Evolutionary conservation across 2,113 vertebrate species (phyloP).

Genomic region (Ctenomys sociabilis): DNA sequence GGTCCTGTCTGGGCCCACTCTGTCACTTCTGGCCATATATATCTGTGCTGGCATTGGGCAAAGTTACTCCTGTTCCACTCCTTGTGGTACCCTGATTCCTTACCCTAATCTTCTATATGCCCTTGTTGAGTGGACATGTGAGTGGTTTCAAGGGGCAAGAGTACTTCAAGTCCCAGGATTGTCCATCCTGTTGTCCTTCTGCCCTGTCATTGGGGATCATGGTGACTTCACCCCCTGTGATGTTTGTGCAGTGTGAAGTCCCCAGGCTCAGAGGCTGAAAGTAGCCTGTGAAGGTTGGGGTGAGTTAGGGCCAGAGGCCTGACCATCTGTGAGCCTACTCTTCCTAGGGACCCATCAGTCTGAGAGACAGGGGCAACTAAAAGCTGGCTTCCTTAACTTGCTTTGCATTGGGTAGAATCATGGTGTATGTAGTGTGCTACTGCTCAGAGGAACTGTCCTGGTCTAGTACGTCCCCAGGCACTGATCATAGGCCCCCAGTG

Average conservation of each 20-base stretch:
- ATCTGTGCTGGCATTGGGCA: background rate
- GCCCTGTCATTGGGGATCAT: background rate
- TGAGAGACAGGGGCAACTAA: background rate
- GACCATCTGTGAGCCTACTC: background rate
- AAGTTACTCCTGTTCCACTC: background rate
- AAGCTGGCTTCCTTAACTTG: background rate
- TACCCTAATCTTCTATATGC: fast-evolving
- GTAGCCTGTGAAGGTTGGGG: background rate
- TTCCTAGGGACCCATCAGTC: background rate
- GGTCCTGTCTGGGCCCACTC: background rate
- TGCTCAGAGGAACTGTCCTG: background rate
- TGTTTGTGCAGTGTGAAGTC: fast-evolving
- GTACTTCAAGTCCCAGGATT: fast-evolving
- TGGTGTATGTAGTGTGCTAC: background rate
- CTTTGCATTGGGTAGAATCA: background rate
- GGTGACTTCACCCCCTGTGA: too few species aligned
- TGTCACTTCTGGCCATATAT: background rate
- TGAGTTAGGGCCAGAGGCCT: background rate
- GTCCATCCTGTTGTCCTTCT: too few species aligned
- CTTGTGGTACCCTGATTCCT: background rate
- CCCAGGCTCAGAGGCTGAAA: background rate
- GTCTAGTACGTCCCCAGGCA: background rate
- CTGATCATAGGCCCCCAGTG: background rate
- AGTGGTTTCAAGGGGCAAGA: background rate
- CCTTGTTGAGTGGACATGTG: background rate